Percentiles rank a stretch among this genome's conserved stretches.
phyloP scores from a whole-genome alignment of 2,797 vertebrate species.

The Benthosema pterotum region DNA sequence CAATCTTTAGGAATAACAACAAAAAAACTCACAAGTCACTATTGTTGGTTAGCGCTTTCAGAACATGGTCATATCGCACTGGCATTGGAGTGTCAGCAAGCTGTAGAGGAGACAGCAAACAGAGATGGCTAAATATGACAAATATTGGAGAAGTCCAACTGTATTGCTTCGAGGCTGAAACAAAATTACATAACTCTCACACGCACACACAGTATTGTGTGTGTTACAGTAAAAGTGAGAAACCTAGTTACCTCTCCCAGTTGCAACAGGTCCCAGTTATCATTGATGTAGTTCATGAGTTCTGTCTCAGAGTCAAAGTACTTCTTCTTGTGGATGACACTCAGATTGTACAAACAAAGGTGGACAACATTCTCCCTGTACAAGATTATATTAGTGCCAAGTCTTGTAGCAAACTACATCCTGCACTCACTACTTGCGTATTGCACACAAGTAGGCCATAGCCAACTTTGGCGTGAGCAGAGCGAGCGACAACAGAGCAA shows the following conservation, averaged over 20 bases:
- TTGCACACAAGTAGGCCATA: too few species aligned
- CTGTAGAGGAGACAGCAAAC: conserved; percentile 70
- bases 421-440: too few species aligned
- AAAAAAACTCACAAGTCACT: conserved; percentile 88
- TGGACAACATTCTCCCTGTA: conserved; percentile 95
- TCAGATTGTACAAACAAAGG: conserved; percentile 97
- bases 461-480: too few species aligned
- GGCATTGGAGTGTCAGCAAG: conserved; percentile 89
- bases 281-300: conserved; percentile 95
- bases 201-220: too few species aligned
- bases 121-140: neutral
- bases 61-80: conserved; percentile 89
- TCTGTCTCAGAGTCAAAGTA: conserved; percentile 98
- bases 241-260: conserved; percentile 82
- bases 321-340: conserved; percentile 99
- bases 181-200: too few species aligned
- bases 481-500: too few species aligned
- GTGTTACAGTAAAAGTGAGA: neutral
- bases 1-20: neutral
- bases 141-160: too few species aligned
- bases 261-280: conserved; percentile 96
- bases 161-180: too few species aligned
- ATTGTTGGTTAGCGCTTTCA: conserved; percentile 95
- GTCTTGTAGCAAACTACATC: neutral
- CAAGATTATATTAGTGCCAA: neutral